Conservation (phyloP, 1,140 invertebrate species). For the Coenobita brevimanus region DNA sequence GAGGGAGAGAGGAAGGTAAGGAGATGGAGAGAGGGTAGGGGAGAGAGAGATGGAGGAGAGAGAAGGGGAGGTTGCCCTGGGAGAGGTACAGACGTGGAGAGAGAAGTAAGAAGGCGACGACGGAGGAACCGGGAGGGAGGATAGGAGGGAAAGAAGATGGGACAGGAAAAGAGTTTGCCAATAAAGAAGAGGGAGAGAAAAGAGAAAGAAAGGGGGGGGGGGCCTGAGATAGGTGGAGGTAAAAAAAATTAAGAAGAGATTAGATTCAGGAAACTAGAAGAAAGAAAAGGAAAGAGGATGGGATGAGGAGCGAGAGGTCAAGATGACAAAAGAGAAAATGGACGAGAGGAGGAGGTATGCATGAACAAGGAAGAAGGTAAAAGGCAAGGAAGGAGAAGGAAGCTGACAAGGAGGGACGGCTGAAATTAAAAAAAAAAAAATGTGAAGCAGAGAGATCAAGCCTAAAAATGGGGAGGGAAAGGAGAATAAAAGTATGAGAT, state of each 20-base stretch:
- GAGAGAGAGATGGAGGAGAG: background rate
- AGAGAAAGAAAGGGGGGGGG: background rate
- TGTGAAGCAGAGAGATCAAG: constrained; percentile 9
- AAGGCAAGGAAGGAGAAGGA: background rate
- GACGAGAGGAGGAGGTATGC: background rate
- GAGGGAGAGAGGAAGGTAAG: background rate
- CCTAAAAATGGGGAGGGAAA: background rate
- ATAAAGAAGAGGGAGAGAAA: background rate
- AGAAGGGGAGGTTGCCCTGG: background rate
- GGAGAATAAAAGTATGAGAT: background rate
- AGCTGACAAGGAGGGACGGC: background rate
- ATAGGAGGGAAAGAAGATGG: background rate
- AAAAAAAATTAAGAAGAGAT: background rate
- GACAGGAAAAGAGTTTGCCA: background rate
- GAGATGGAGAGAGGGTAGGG: background rate
- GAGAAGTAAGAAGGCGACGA: background rate
- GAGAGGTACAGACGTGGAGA: background rate
- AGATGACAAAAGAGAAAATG: background rate
- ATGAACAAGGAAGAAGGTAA: background rate
- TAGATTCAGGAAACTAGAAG: background rate
- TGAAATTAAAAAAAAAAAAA: background rate
- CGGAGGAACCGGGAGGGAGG: background rate
- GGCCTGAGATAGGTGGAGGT: background rate
- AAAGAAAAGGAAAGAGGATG: background rate
- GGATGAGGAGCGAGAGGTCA: background rate